These are phyloP conservation scores for Tenodera sinensis DNA, from an alignment of 2,888 invertebrate species.

Conservation along the genomic window DNA sequence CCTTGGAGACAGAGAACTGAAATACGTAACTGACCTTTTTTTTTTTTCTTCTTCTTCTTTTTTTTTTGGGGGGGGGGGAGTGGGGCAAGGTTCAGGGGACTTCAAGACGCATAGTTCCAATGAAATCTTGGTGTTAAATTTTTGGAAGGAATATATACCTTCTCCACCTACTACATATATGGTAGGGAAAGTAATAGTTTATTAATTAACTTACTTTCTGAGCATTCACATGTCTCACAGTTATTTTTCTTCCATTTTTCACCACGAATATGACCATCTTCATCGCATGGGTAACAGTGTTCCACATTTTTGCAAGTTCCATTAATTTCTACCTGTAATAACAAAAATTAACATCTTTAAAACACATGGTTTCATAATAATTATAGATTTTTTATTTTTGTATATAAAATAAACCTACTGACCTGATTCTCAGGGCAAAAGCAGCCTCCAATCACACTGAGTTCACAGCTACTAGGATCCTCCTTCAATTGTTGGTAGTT, in stretches of 20 bases:
- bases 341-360: constrained; percentile 5
- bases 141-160: no score
- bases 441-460: constrained; percentile 65
- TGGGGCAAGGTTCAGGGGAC: no score
- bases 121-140: no score
- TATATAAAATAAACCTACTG: constrained; percentile 13
- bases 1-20: no score
- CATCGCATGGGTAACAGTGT: constrained; percentile 71
- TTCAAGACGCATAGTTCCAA: no score
- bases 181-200: no score
- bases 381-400: neutral
- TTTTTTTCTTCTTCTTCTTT: no score
- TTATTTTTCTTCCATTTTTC: constrained; percentile 66
- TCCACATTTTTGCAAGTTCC: constrained; percentile 66
- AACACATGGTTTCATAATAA: neutral
- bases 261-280: constrained; percentile 64
- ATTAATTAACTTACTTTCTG: neutral
- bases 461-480: constrained; percentile 49
- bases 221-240: constrained; percentile 70
- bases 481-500: constrained; percentile 49
- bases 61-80: no score
- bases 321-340: constrained; percentile 58
- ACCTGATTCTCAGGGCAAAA: constrained; percentile 76
- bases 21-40: no score
- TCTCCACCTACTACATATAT: no score